phyloP scores from a whole-genome alignment of 2,888 invertebrate genomes.

The Sarcophaga variegata region DNA sequence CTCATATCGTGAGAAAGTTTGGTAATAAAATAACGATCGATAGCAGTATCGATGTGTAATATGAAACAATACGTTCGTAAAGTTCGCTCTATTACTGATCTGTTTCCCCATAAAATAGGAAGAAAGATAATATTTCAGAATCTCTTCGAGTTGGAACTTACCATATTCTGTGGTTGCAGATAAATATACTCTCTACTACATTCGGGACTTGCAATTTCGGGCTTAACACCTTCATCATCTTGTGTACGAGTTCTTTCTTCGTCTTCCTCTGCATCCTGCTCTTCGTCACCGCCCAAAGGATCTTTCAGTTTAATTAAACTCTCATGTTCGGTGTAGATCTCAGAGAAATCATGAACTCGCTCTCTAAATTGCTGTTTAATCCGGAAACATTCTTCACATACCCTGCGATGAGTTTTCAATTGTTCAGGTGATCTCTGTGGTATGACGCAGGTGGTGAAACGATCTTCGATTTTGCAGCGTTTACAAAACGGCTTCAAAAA shows the following conservation, averaged over 20 bases:
- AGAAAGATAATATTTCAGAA: too few relatives aligned
- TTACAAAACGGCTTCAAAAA: slow-evolving; percentile 72
- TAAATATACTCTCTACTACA: slow-evolving; percentile 75
- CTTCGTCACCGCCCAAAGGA: slow-evolving; percentile 72
- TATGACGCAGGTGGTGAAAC: slow-evolving; percentile 74
- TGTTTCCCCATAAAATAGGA: too few relatives aligned
- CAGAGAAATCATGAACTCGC: slow-evolving; percentile 73
- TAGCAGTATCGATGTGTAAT: too few relatives aligned
- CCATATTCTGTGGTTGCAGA: slow-evolving; percentile 76
- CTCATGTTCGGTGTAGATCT: slow-evolving; percentile 57
- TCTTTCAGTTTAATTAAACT: slow-evolving; percentile 74
- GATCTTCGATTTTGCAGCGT: slow-evolving; percentile 73
- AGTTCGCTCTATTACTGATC: too few relatives aligned
- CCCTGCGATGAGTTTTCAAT: slow-evolving; percentile 72
- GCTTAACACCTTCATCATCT: slow-evolving; percentile 69
- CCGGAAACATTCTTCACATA: slow-evolving; percentile 74
- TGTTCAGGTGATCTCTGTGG: slow-evolving; percentile 74
- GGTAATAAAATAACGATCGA: too few relatives aligned
- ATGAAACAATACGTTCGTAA: too few relatives aligned
- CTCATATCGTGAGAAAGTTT: too few relatives aligned
- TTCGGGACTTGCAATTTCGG: slow-evolving; percentile 74
- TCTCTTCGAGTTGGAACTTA: slow-evolving; percentile 68
- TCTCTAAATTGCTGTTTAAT: slow-evolving; percentile 69
- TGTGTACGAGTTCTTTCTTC: slow-evolving; percentile 70
- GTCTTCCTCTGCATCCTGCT: slow-evolving; percentile 69